Base-by-base conservation (phyloP, 2,113 vertebrate genomes). In the Hippocampus barbouri region DNA sequence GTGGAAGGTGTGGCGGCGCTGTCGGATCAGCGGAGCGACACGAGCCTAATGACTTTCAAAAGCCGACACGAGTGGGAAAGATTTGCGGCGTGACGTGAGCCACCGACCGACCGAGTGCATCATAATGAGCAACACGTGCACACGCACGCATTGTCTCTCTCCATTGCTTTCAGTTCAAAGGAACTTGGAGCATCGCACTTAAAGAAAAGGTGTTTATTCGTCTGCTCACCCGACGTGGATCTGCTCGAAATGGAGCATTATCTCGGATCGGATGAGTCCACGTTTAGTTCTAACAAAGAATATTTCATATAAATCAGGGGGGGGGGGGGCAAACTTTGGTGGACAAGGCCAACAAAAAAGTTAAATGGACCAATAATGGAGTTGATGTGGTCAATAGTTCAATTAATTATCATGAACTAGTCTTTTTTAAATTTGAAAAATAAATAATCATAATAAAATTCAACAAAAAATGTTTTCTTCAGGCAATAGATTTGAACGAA, bases 21-120 rank as follows among this genome's bases (percentile, higher is more conserved):
- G 80, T 84, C 70, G 81, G 85, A 78, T 82, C 83, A 87, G 51
- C 81, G 80, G 83, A 82, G 82, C 80, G 85, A 83, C 69, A 87
- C 84, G 56, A 9, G 75, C 69, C 73, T 86, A 87, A 89, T 88
- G 83, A 88, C 74, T 82, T 88, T 81, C 59, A 68, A 63, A 83
- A 75, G 79, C 69, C 69, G 68, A 79, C 74, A 65, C 8, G 1
- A 60, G 75, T 79, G 66, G 66, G n/a, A 72, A 73, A 78, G 80
- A 82, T 85, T 79, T 85, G 77, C 70, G 68, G 34, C 72, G 11
- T 56, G 53, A 83, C 66, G 74, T 56, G 23, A 69, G 59, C 71
- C 74, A 53, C 72, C 74, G 47, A 82, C 14, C 64, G 70, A 64
- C 64, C 72, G 49, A 77, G 70, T 57, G 60, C 68, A 66, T 47